phyloP scores from a whole-genome alignment of 1,140 invertebrate genomes.

The Marisa cornuarietis region DNA sequence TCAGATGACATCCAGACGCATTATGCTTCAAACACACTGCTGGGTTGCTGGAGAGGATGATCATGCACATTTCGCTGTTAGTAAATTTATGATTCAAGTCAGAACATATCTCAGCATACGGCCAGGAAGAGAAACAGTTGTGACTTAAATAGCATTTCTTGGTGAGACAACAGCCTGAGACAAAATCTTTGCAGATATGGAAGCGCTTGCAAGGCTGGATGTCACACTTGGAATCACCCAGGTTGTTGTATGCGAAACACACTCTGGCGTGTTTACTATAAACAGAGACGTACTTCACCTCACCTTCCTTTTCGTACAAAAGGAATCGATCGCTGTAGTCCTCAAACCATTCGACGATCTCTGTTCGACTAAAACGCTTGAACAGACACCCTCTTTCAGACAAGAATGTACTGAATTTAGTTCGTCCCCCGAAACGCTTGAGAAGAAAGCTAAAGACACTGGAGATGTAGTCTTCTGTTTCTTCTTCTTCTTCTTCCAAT shows the following conservation, averaged over 20 bases:
- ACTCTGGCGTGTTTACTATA: background rate
- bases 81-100: background rate
- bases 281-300: background rate
- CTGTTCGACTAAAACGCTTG: too few relatives aligned
- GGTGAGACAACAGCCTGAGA: background rate
- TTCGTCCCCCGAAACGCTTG: too few relatives aligned
- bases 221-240: background rate
- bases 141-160: background rate
- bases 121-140: background rate
- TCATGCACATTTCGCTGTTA: background rate
- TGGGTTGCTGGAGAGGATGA: background rate
- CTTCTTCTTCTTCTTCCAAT: too few relatives aligned
- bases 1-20: background rate
- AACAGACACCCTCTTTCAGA: too few relatives aligned
- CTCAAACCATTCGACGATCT: too few relatives aligned
- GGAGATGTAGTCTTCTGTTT: too few relatives aligned
- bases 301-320: background rate
- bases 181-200: background rate
- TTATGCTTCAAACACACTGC: background rate
- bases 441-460: too few relatives aligned
- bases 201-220: background rate
- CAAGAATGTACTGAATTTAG: too few relatives aligned
- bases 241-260: background rate
- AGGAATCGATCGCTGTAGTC: background rate
- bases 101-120: background rate